Conservation (phyloP, 1,140 invertebrate species). For the Cydia fagiglandana region DNA sequence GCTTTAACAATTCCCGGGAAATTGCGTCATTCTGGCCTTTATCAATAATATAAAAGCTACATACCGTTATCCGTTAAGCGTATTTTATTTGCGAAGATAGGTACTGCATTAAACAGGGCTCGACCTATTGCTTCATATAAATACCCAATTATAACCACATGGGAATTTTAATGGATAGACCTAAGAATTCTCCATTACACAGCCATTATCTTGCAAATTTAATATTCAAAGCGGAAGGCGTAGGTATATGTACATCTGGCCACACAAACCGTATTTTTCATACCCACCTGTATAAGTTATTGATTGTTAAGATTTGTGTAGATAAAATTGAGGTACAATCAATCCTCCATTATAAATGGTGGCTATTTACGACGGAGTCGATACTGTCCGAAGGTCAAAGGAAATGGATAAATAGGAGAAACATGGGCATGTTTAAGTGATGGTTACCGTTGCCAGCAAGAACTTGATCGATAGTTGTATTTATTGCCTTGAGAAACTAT, state of each 20-base stretch:
- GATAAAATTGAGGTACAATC: neutral
- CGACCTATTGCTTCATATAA: neutral
- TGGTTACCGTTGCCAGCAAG: neutral
- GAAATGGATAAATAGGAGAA: neutral
- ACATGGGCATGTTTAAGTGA: constrained; percentile 4
- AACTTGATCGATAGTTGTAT: constrained; percentile 1
- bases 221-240: neutral
- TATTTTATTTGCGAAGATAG: neutral
- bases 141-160: constrained; percentile 5
- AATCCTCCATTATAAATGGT: neutral
- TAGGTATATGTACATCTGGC: neutral
- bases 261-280: no score
- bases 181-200: neutral
- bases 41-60: constrained; percentile 11
- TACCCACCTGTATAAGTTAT: neutral
- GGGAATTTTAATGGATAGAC: neutral
- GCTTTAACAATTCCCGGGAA: neutral
- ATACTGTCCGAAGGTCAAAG: neutral
- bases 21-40: neutral
- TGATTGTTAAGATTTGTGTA: neutral
- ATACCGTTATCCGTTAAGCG: neutral
- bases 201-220: neutral
- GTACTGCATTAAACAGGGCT: neutral
- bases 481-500: neutral
- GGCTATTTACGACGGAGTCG: constrained; percentile 6